Evolutionary conservation across 1,140 invertebrate species (phyloP).

Genomic region (Octopus sinensis): DNA sequence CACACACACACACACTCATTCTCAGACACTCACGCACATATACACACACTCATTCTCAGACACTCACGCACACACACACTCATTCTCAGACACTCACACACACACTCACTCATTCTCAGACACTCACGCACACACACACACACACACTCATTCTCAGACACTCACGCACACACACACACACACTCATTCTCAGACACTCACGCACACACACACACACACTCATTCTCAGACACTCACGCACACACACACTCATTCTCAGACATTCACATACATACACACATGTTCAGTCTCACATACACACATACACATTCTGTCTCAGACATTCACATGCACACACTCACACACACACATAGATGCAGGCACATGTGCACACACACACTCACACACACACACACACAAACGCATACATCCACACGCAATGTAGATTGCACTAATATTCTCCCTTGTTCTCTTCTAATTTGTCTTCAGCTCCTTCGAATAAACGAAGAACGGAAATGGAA

Average conservation of each 20-base stretch:
- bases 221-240: neutral
- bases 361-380: neutral
- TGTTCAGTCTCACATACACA: neutral
- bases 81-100: neutral
- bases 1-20: neutral
- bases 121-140: neutral
- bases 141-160: neutral
- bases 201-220: neutral
- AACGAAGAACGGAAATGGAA: constrained; percentile 27
- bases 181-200: neutral
- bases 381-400: neutral
- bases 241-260: neutral
- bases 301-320: neutral
- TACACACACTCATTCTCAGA: neutral
- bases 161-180: neutral
- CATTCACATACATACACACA: neutral
- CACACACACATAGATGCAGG: neutral
- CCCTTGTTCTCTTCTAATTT: neutral
- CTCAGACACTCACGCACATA: neutral
- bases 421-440: constrained; percentile 2
- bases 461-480: constrained; percentile 26
- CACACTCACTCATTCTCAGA: neutral
- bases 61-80: neutral
- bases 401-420: neutral
- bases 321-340: neutral